Evolutionary conservation across 2,797 vertebrate genomes (phyloP).

Genomic region (Anguilla marmorata): DNA sequence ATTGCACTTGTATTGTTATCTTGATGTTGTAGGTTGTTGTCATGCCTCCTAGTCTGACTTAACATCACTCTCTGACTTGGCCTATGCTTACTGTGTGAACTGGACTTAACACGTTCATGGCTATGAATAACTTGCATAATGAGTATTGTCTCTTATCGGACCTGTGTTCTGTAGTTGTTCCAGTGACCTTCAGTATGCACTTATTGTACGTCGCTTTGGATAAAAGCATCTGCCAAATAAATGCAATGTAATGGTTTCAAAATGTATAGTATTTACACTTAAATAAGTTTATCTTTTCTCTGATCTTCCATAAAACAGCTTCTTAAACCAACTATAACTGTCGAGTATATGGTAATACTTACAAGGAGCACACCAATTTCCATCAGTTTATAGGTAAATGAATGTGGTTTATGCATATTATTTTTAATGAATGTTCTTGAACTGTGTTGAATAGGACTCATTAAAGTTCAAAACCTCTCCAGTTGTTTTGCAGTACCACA

Average conservation of each 20-base stretch:
- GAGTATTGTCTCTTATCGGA: too few relatives aligned
- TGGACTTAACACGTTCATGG: too few relatives aligned
- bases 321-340: not conserved
- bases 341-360: not conserved
- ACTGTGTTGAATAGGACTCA: conserved; percentile 5
- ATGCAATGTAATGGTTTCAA: not conserved
- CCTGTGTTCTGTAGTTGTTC: too few relatives aligned
- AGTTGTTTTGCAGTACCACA: conserved; percentile 31
- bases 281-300: not conserved
- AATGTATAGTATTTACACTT: not conserved
- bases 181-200: too few relatives aligned
- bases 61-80: too few relatives aligned
- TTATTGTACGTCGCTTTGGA: too few relatives aligned
- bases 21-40: too few relatives aligned
- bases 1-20: too few relatives aligned
- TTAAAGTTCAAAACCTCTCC: conserved; percentile 5
- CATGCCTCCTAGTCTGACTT: too few relatives aligned
- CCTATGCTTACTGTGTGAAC: too few relatives aligned
- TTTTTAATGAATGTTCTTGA: not conserved
- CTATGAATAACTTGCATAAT: too few relatives aligned
- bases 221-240: too few relatives aligned
- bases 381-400: not conserved
- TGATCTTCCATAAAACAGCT: not conserved
- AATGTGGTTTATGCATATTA: not conserved
- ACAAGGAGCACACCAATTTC: not conserved